Conservation (phyloP, 2,797 vertebrate species). For the Xiphophorus birchmanni region DNA sequence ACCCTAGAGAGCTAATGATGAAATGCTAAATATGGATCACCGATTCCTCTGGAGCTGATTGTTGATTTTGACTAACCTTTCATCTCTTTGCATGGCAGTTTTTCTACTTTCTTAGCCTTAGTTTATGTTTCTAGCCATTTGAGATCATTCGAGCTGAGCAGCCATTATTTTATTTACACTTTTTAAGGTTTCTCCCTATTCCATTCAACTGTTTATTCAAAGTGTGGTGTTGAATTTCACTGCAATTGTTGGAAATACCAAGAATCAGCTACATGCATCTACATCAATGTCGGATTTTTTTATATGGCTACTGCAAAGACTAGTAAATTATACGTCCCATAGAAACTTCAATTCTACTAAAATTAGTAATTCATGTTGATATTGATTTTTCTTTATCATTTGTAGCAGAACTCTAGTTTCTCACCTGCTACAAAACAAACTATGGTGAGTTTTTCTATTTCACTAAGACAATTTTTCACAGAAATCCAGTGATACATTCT, state of each 20-base stretch:
- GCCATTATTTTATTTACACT: background rate
- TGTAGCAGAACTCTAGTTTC: background rate
- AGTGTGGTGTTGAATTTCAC: background rate
- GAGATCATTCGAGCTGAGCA: background rate
- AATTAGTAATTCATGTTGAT: background rate
- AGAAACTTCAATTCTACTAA: background rate
- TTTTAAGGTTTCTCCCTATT: background rate
- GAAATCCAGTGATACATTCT: background rate
- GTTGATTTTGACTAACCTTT: background rate
- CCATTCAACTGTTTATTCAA: background rate
- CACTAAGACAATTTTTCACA: background rate
- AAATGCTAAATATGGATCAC: background rate
- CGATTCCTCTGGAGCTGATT: background rate
- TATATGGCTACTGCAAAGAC: background rate
- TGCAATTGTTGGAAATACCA: background rate
- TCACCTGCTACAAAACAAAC: background rate
- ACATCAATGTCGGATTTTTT: background rate
- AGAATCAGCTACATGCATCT: background rate
- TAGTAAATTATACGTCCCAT: background rate
- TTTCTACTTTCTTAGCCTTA: background rate
- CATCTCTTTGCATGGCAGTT: background rate
- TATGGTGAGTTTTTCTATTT: background rate
- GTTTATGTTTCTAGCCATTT: background rate
- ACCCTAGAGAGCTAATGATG: no score
- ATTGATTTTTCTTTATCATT: background rate